Conservation (phyloP, 1,140 invertebrate genomes). For the Drosophila simulans region DNA sequence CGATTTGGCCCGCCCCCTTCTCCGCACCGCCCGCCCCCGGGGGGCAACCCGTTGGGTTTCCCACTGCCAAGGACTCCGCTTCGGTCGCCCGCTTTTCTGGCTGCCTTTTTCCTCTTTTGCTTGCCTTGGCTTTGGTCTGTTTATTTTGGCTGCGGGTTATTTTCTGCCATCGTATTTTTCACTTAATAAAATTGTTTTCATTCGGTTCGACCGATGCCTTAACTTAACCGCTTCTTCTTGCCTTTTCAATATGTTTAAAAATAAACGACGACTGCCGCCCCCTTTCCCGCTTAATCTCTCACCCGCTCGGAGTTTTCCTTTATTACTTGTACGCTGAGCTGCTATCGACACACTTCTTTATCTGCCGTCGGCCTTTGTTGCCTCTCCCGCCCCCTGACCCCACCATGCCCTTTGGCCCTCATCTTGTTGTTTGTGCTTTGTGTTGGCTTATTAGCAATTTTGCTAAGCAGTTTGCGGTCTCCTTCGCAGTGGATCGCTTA, state of each 20-base stretch:
- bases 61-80: slow-evolving; percentile 74
- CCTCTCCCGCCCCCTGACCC: not conserved
- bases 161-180: slow-evolving; percentile 79
- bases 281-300: slow-evolving; percentile 14
- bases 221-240: slow-evolving; percentile 49
- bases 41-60: slow-evolving; percentile 60
- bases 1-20: slow-evolving; percentile 14
- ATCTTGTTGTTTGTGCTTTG: slow-evolving; percentile 39
- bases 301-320: slow-evolving; percentile 27
- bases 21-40: not conserved
- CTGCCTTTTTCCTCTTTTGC: slow-evolving; percentile 11
- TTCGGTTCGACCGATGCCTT: slow-evolving; percentile 52
- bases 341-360: slow-evolving; percentile 69
- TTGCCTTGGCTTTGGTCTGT: slow-evolving; percentile 59
- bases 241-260: slow-evolving; percentile 82
- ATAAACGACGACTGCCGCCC: slow-evolving; percentile 59
- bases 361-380: slow-evolving; percentile 52
- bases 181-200: slow-evolving; percentile 83
- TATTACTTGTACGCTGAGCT: slow-evolving; percentile 61
- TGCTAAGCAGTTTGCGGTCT: slow-evolving; percentile 46
- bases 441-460: slow-evolving; percentile 74
- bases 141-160: slow-evolving; percentile 78
- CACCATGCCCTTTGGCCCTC: not conserved
- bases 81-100: slow-evolving; percentile 42
- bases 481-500: slow-evolving; percentile 43